These are phyloP conservation scores for Drosophila serrata DNA, from an alignment of 1,140 invertebrate species.

Conservation along the genomic window DNA sequence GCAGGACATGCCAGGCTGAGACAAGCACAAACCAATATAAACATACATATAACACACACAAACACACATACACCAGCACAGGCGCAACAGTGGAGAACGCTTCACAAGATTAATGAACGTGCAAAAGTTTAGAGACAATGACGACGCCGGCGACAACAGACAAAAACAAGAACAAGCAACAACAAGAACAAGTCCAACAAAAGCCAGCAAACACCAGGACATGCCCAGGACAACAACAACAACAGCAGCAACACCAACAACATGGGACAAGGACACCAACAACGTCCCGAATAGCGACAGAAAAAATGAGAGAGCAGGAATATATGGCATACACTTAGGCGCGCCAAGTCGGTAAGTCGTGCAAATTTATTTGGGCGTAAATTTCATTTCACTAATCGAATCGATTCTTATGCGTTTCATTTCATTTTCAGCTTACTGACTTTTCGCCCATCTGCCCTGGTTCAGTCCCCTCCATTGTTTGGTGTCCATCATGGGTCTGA, in stretches of 20 bases:
- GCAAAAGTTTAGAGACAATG: conserved; percentile 83
- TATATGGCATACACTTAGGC: conserved; percentile 76
- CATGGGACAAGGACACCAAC: not conserved
- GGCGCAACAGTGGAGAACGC: conserved; percentile 73
- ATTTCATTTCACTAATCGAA: conserved; percentile 82
- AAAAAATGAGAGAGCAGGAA: conserved; percentile 40
- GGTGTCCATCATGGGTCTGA: conserved; percentile 18
- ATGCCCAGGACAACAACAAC: conserved; percentile 31
- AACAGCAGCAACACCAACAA: conserved; percentile 6
- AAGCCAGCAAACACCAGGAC: conserved; percentile 67
- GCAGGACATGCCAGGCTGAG: conserved; percentile 46
- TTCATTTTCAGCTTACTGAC: conserved; percentile 71
- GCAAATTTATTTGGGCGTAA: conserved; percentile 81
- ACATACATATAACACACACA: conserved; percentile 42
- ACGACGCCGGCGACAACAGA: conserved; percentile 71
- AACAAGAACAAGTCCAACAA: conserved; percentile 60
- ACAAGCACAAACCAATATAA: conserved; percentile 61
- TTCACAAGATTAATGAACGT: conserved; percentile 83
- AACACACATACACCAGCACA: conserved; percentile 25
- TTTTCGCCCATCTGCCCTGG: conserved; percentile 51
- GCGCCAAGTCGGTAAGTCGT: conserved; percentile 75
- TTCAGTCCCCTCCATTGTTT: not conserved
- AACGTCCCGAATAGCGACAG: conserved; percentile 29
- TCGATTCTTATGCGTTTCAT: conserved; percentile 82
- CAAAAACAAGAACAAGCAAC: conserved; percentile 48